Base-by-base conservation (phyloP, 2,113 vertebrate species). In the Psittacula cyanocephala region DNA sequence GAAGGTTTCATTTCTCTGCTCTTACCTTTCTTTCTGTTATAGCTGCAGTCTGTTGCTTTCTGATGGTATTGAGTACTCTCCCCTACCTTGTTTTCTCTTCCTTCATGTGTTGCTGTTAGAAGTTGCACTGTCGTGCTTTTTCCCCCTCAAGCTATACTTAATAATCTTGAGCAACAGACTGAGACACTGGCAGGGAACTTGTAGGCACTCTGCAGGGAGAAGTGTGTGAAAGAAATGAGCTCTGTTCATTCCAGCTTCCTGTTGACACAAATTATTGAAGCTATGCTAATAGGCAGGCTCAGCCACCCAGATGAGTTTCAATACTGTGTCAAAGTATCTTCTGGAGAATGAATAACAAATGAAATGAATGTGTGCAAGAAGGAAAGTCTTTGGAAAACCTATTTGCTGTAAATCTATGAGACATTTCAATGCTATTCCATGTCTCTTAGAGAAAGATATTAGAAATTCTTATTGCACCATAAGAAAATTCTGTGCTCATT, bases 181-280 rank as follows among this genome's bases (percentile, higher is more conserved):
- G 80, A 39, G 77, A n/a, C 39, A 28, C 92, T 93, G 93, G 82
- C 88, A 86, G 64, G 60, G 44, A 67, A 50, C 59, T 78, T 81
- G 68, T 76, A 22, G 33, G 59, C 50, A 7, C 90, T 91, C 91
- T 75, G 79, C 94, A 57, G 93, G 91, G 82, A 91, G 91, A 25
- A 78, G 39, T 69, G 53, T 33, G 7, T 46, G 17, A 59, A 82
- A 84, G 85, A 86, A 49, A 78, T 64, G 35, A 84, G 72, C 52
- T 93, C 79, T 90, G 60, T 25, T 91, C 64, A 7, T 94, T 90
- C 86, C 88, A 86, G 91, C 76, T 74, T 88, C 68, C 89, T 74
- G 67, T 88, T 93, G 91, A 86, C 75, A 82, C 10, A 29, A 31
- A 35, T 88, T 74, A 70, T 52, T 92, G 80, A 75, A 71, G 50